Conservation (phyloP, 2,113 vertebrate species). For the Actenoides hombroni region DNA sequence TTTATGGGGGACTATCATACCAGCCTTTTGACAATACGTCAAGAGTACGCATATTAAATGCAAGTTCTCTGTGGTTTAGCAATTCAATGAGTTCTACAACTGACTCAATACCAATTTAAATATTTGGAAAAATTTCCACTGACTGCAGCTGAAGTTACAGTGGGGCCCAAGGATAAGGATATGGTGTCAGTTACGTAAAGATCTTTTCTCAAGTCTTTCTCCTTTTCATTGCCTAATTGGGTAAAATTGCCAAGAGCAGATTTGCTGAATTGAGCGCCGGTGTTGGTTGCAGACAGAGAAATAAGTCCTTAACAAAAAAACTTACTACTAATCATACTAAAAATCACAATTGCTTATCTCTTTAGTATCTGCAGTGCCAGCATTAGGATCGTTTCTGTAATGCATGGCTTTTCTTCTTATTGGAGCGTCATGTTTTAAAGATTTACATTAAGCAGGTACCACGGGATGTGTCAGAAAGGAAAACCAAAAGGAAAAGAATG, state of each 20-base stretch:
- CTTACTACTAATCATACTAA: background rate
- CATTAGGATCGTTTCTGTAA: background rate
- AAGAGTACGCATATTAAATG: background rate
- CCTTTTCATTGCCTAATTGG: background rate
- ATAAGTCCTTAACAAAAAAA: background rate
- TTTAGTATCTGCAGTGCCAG: background rate
- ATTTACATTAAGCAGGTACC: background rate
- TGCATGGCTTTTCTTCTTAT: background rate
- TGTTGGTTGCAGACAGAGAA: background rate
- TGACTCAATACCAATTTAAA: background rate
- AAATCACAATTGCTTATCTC: background rate
- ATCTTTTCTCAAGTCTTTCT: background rate
- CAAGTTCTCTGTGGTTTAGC: background rate
- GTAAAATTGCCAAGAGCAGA: background rate
- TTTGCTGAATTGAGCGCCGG: background rate
- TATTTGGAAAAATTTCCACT: background rate
- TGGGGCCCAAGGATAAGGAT: background rate
- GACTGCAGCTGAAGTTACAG: background rate
- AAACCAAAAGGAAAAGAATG: background rate
- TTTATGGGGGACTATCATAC: background rate
- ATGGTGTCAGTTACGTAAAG: background rate
- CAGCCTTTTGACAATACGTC: background rate
- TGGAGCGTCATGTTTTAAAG: background rate
- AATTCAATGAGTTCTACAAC: background rate
- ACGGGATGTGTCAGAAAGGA: background rate